Evolutionary conservation across 2,113 vertebrate species (phyloP), one percentile per base, ranked within the genome.

Genomic region (Pogonocichla stellata): DNA sequence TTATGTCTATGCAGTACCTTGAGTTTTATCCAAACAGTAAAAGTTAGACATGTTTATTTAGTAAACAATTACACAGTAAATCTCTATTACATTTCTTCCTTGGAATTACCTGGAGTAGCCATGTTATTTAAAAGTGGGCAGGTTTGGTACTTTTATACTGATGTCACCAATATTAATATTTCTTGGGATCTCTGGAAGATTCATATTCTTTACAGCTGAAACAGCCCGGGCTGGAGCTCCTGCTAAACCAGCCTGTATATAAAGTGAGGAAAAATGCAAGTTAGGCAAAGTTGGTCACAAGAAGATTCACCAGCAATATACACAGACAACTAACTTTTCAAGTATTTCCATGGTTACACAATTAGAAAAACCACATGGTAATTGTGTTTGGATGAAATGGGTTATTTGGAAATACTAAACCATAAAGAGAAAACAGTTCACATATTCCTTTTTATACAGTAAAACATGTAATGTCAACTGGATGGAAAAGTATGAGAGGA

Each of bases 131-230:
- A 99, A 99, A 97, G 99, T 99, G 92, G 99, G 99, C 96, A 99
- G 98, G 98, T 99, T 99, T 99, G 99, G 99, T 98, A 99, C 99
- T 99, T 99, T 99, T 98, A 99, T 99, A 99, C 99, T 99, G 99
- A 99, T 99, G 98, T 99, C 99, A 98, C 99, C 99, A 98, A 99
- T 99, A 98, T 99, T 99, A 98, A 99, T 99, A 99, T 99, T 99
- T 98, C 99, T 99, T 98, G 99, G 99, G 97, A 99, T 99, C 98
- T 99, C 99, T 93, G 99, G 99, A 88, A 99, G 99, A 96, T 99
- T 99, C 99, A 99, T 99, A 98, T 99, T 99, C 99, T 99, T 99
- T 97, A 99, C 99, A 96, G 99, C 99, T 94, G 99, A 99, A 93
- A 99, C 99, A 86, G 99, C 99, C 96, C 99, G 99, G 96, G 99